Base-by-base conservation (phyloP, 2,797 vertebrate genomes). In the Falco cherrug region DNA sequence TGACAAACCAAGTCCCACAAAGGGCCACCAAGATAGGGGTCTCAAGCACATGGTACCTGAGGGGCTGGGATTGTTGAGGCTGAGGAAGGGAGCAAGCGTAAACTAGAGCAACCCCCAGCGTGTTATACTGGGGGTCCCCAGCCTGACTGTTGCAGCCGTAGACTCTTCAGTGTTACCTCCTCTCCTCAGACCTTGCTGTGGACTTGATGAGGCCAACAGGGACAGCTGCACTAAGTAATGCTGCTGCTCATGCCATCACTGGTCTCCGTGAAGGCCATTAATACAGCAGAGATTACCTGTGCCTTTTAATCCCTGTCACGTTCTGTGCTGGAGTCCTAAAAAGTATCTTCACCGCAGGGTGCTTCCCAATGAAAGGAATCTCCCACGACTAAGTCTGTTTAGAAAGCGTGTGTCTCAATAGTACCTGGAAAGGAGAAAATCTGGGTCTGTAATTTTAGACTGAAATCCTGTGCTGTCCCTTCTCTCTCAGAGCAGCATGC, bases 391-490 rank as follows among this genome's bases (percentile, higher is more conserved):
- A 71, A 67, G 10, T 75, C 65, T 5, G 1, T n/a, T 91, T 78
- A 84, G 69, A 85, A 92, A 90, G 70, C 4, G 0, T 31, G 25
- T 81, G 25, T 25, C 33, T 69, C 1, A 1, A 24, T 69, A 13
- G 81, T 78, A 59, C 67, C 39, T 76, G 39, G 67, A 81, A 91
- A 74, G 39, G 28, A 78, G 53, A 74, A 90, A 67, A 87, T 92
- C 56, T 90, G 67, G n/a, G 75, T 81, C n/a, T 81, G 21, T 92
- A 87, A 91, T 96, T 96, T 96, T 81, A 94, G 86, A 48, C 76
- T 77, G 93, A 75, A 81, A 69, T 94, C 50, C 73, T 81, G 26
- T 80, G 39, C 39, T 78, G 57, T 87, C 65, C 81, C 43, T 91
- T 83, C 47, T 51, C 67, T 87, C 48, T 60, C 60, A 81, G n/a